Conservation (phyloP, 2,888 invertebrate species). For the Hydroisotoma schaefferi region DNA sequence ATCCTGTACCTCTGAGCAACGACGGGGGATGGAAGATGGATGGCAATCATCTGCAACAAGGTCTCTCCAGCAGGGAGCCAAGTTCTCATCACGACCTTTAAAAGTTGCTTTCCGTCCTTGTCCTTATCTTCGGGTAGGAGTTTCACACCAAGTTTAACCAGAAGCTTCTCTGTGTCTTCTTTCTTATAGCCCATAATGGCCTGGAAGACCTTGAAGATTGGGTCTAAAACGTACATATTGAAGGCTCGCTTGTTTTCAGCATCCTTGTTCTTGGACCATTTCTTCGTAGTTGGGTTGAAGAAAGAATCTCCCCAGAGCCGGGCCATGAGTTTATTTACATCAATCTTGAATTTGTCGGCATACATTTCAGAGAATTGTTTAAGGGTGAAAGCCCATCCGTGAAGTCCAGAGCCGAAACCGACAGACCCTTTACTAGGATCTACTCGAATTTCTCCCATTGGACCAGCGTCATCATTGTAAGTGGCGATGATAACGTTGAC, state of each 20-base stretch:
- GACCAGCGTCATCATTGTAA: conserved; percentile 94
- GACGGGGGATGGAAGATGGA: conserved; percentile 98
- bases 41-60: conserved; percentile 99
- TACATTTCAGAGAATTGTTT: conserved; percentile 99
- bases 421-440: conserved; percentile 98
- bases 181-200: conserved; percentile 91
- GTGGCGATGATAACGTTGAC: conserved; percentile 99
- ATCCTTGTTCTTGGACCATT: conserved; percentile 93
- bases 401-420: conserved; percentile 98
- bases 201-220: conserved; percentile 92
- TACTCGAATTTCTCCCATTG: conserved; percentile 98
- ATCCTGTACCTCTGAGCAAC: conserved; percentile 98
- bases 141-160: conserved; percentile 86
- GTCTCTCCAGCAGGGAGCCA: conserved; percentile 99
- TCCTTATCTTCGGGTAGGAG: conserved; percentile 94
- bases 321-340: conserved; percentile 95
- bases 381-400: conserved; percentile 99
- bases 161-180: conserved; percentile 81
- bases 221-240: conserved; percentile 97
- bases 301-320: conserved; percentile 98
- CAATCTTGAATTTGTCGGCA: conserved; percentile 97
- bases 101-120: conserved; percentile 89
- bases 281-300: conserved; percentile 95
- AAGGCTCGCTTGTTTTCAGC: conserved; percentile 93
- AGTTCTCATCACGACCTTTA: conserved; percentile 97